Base-by-base conservation (phyloP, 2,113 vertebrate species). In the Dasyprocta punctata region DNA sequence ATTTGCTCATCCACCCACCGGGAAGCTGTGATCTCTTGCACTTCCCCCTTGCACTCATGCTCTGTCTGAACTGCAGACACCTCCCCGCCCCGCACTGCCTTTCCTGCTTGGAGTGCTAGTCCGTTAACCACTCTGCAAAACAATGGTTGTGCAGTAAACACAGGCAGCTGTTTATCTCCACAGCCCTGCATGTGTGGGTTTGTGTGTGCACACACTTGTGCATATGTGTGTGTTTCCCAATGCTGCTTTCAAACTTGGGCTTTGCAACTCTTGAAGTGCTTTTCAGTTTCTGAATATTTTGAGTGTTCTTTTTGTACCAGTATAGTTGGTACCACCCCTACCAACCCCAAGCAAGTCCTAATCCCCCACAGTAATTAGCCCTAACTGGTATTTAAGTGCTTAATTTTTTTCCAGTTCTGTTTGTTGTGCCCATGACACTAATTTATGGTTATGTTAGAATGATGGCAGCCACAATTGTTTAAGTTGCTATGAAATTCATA, bases 341-440 rank as follows among this genome's bases (percentile, higher is more conserved):
- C 82, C 54, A 92, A 54, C 60, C 47, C 69, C 82, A 96, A 86
- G 49, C 36, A 86, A 49, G 82, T 44, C 80, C 73, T 97, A 98
- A 97, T 97, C 88, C 86, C 71, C 83, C 30, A 44, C 56, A 38
- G 82, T 95, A 96, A 96, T 97, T 96, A 96, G 60, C 65, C 47
- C 73, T 96, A 97, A 97, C 97, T 95, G 96, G 69, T 97, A 96
- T 92, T 97, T 98, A 98, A 97, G 88, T 89, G 92, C 95, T 98
- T 98, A 97, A 41, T 88, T 97, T 97, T 97, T 98, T 98, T 94
- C 95, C 92, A 92, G 92, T 90, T 97, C 91, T 97, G 94, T 98
- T 97, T 98, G 88, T 97, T 97, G 97, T 98, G 94, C 82, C 61
- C 95, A 89, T 97, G 94, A 97, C 96, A 97, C 95, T 97, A 98